phyloP scores from a whole-genome alignment of 1,140 invertebrate genomes.

The Drosophila mayri region DNA sequence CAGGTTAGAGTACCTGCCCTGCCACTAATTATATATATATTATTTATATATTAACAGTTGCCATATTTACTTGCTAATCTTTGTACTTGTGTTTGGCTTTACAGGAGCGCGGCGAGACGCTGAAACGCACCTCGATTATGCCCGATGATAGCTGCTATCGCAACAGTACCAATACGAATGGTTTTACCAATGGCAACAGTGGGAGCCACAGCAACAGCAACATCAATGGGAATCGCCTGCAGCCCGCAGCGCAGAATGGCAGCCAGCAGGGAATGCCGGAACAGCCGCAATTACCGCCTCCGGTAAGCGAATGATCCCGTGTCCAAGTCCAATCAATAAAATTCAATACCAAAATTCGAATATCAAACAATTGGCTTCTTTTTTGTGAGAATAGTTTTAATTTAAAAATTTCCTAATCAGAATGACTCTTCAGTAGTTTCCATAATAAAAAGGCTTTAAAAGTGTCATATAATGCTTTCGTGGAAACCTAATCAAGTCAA shows the following conservation, averaged over 20 bases:
- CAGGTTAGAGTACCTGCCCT: conserved; percentile 30
- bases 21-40: not conserved
- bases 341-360: not conserved
- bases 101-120: conserved; percentile 72
- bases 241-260: conserved; percentile 45
- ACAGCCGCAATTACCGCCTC: conserved; percentile 86
- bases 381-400: not conserved
- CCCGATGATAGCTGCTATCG: conserved; percentile 77
- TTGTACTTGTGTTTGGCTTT: not conserved
- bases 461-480: not conserved
- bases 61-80: not conserved
- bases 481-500: not conserved
- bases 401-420: not conserved
- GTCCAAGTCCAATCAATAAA: conserved; percentile 18
- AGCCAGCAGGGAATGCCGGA: conserved; percentile 51
- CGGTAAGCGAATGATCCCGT: conserved; percentile 85
- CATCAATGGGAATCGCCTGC: conserved; percentile 53
- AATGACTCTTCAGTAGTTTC: not conserved
- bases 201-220: conserved; percentile 35
- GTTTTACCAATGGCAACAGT: conserved; percentile 9
- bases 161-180: conserved; percentile 53
- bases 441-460: not conserved
- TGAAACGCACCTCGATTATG: conserved; percentile 79
- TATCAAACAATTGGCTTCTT: conserved; percentile 1
- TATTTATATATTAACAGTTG: not conserved